Conservation (phyloP, 1,140 invertebrate species). For the Trichonephila inaurata region DNA sequence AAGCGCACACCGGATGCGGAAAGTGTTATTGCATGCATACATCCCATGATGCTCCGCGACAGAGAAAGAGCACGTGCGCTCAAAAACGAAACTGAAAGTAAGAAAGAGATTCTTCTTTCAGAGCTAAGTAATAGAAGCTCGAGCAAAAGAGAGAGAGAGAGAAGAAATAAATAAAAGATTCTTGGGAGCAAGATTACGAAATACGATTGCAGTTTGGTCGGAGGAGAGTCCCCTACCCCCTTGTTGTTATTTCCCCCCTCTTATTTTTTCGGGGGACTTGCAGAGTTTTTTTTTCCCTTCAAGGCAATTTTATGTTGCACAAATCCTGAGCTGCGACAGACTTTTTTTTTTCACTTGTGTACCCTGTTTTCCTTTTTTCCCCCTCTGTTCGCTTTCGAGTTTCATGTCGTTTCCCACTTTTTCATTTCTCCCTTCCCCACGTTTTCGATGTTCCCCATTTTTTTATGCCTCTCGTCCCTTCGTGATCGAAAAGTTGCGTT, state of each 20-base stretch:
- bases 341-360: neutral
- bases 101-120: neutral
- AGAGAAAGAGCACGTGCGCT: neutral
- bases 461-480: too few species aligned
- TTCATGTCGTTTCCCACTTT: neutral
- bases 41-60: neutral
- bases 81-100: conserved; percentile 23
- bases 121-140: neutral
- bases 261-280: neutral
- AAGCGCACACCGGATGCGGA: neutral
- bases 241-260: neutral
- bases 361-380: neutral
- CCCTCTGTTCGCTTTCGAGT: neutral
- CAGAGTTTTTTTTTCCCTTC: neutral
- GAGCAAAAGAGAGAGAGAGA: neutral
- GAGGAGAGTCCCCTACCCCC: neutral
- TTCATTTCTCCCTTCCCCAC: too few species aligned
- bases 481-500: neutral
- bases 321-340: neutral
- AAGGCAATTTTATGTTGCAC: conserved; percentile 1
- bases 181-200: neutral
- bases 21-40: neutral
- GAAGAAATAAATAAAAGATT: neutral
- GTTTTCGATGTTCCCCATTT: too few species aligned
- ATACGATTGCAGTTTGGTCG: neutral